Percentiles rank a stretch among this genome's conserved stretches.
Conservation (phyloP, 2,113 vertebrate species). For the Geothlypis trichas region DNA sequence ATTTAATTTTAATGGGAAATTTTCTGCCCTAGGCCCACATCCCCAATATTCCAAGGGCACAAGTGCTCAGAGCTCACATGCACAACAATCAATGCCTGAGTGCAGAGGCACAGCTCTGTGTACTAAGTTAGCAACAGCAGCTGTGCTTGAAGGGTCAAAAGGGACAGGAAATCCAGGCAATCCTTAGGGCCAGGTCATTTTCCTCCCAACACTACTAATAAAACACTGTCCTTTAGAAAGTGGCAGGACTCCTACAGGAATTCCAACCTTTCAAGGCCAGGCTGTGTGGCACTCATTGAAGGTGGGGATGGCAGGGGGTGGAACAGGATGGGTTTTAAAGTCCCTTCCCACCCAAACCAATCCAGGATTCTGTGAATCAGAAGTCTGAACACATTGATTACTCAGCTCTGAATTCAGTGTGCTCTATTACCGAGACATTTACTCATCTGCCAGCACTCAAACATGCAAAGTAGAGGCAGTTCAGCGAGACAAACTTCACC, state of each 20-base stretch:
- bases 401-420: background rate
- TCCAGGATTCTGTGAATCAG: background rate
- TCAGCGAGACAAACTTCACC: background rate
- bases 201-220: background rate
- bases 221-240: background rate
- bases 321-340: background rate
- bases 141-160: background rate
- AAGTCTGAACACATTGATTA: rapidly evolving
- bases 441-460: background rate
- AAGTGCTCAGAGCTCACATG: background rate
- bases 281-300: background rate
- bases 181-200: background rate
- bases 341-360: background rate
- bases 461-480: background rate
- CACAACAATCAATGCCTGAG: background rate
- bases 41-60: background rate
- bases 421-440: background rate
- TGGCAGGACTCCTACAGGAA: background rate
- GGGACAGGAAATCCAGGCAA: background rate
- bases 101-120: background rate
- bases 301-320: background rate
- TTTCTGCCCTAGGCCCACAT: background rate
- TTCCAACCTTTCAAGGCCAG: background rate
- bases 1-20: background rate
- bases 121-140: background rate